phyloP scores from a whole-genome alignment of 2,113 vertebrate genomes.

The Panthera leo region DNA sequence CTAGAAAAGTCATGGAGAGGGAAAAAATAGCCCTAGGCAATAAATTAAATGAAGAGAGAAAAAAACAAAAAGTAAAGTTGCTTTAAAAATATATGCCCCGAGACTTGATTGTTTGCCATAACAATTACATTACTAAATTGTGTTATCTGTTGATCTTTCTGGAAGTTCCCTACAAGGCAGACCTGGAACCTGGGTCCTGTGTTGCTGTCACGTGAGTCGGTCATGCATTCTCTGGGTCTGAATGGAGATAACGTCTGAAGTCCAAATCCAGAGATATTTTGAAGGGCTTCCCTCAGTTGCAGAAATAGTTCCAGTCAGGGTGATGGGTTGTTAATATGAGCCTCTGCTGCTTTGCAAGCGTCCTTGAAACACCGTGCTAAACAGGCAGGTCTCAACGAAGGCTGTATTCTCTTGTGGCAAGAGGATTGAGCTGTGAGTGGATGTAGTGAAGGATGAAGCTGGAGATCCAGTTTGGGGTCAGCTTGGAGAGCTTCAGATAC shows the following conservation, averaged over 20 bases:
- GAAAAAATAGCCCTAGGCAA: not conserved
- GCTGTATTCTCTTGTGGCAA: not conserved
- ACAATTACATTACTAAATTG: not conserved
- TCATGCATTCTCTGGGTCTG: not conserved
- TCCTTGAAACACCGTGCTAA: not conserved
- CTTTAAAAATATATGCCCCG: not conserved
- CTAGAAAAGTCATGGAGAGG: not conserved
- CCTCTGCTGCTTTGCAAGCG: not conserved
- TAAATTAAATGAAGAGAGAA: not conserved
- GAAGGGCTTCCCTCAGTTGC: not conserved
- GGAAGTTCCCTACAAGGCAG: not conserved
- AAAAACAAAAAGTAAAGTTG: not conserved
- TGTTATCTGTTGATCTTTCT: not conserved
- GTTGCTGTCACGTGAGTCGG: not conserved
- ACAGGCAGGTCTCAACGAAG: not conserved
- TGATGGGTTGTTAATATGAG: not conserved
- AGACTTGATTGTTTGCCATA: not conserved
- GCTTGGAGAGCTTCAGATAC: not conserved
- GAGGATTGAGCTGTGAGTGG: fast-evolving
- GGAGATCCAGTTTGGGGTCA: not conserved
- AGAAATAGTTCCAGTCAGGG: not conserved
- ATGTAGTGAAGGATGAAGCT: not conserved
- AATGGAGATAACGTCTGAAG: not conserved
- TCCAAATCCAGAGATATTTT: not conserved
- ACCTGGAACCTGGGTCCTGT: not conserved